A percentile compares a stretch with the other conserved stretches of the same genome.
Evolutionary conservation across 2,888 invertebrate genomes (phyloP).

Genomic region (Suillia variegata): DNA sequence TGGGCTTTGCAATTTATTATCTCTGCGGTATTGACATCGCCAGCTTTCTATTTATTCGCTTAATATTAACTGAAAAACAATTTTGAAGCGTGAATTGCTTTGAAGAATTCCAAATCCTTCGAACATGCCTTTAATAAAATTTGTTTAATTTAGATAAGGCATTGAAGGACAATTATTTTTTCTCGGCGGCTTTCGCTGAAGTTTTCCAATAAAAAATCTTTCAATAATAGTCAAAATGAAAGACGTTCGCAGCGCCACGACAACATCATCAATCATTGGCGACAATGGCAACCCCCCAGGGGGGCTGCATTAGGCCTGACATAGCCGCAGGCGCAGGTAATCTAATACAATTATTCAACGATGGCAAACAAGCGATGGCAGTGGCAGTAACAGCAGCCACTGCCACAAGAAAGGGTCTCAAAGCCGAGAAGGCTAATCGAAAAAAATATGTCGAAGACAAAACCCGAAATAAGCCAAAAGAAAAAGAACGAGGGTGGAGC

Average conservation of each 20-base stretch:
- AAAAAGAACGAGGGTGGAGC: not conserved
- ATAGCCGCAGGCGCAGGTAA: conserved; percentile 36
- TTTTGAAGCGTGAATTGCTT: too few species aligned
- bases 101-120: too few species aligned
- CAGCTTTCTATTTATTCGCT: too few species aligned
- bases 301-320: not conserved
- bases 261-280: not conserved
- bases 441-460: too few species aligned
- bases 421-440: too few species aligned
- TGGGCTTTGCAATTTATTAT: too few species aligned
- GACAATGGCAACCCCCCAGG: not conserved
- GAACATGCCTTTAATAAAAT: too few species aligned
- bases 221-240: not conserved
- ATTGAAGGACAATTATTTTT: not conserved
- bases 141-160: too few species aligned
- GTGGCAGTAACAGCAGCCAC: not conserved
- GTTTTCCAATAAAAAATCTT: too few species aligned
- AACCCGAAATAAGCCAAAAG: too few species aligned
- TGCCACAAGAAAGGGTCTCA: not conserved
- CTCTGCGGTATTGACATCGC: too few species aligned
- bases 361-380: conserved; percentile 44
- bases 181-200: not conserved
- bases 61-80: too few species aligned
- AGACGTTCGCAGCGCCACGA: not conserved
- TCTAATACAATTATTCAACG: conserved; percentile 53